Evolutionary conservation across 1,140 invertebrate species (phyloP).

Genomic region (Bombus balteatus): DNA sequence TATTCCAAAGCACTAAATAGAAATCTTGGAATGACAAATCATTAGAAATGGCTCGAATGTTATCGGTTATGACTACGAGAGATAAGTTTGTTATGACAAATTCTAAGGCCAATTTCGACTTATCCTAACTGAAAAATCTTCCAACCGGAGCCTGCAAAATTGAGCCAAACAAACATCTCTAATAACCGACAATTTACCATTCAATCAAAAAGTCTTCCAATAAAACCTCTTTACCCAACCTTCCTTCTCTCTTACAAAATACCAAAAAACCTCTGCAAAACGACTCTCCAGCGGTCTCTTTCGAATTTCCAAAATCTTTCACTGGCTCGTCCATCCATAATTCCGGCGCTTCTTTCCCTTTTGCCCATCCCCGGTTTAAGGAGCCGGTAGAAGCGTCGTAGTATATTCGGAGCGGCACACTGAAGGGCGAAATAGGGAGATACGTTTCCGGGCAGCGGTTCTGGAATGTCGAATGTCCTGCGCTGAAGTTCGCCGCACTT

Average conservation of each 20-base stretch:
- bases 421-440: slow-evolving; percentile 1
- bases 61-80: not conserved
- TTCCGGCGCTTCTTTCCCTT: not conserved
- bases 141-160: too few species aligned
- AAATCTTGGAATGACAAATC: too few species aligned
- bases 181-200: too few species aligned
- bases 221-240: not conserved
- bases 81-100: too few species aligned
- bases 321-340: not conserved
- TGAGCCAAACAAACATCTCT: too few species aligned
- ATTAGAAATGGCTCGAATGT: not conserved
- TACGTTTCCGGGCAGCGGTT: slow-evolving; percentile 15
- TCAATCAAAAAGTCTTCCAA: not conserved
- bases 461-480: slow-evolving; percentile 22
- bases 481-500: slow-evolving; percentile 31
- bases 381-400: not conserved
- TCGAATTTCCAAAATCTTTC: not conserved
- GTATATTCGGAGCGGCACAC: not conserved
- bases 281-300: not conserved
- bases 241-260: not conserved
- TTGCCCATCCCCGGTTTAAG: not conserved
- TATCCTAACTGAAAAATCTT: too few species aligned
- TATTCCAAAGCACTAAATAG: too few species aligned
- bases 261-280: not conserved
- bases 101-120: too few species aligned